A percentile compares a stretch with the other conserved stretches of the same genome.
Evolutionary conservation across 2,113 vertebrate species (phyloP).

Genomic region (Benitochromis conjunctus): DNA sequence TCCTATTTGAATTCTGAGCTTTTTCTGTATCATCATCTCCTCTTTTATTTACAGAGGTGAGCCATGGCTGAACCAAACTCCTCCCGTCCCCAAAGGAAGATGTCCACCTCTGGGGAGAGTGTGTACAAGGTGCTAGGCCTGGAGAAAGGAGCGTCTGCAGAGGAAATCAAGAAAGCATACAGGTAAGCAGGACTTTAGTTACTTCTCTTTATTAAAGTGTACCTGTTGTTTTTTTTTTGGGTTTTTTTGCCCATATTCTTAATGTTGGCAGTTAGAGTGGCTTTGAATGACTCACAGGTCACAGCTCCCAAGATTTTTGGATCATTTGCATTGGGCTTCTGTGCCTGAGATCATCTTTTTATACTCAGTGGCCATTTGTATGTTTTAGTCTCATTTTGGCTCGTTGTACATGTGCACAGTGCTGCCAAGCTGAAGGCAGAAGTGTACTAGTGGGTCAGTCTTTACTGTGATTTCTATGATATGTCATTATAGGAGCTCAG

Average conservation of each 20-base stretch:
- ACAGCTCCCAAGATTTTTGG: background rate
- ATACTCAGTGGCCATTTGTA: too few relatives aligned
- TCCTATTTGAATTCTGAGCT: background rate
- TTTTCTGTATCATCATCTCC: background rate
- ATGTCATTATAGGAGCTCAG: background rate
- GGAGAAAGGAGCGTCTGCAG: conserved; percentile 83
- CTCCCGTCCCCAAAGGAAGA: conserved; percentile 76
- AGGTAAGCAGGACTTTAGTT: conserved; percentile 69
- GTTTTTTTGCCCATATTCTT: background rate
- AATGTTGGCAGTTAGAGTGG: background rate
- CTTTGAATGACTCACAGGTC: background rate
- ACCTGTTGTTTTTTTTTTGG: background rate
- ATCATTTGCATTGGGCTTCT: background rate
- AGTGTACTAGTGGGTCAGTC: background rate
- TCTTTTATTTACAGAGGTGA: conserved; percentile 50
- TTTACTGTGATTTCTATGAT: background rate
- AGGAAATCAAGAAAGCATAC: conserved; percentile 90
- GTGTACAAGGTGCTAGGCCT: conserved; percentile 85
- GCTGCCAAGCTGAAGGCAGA: too few relatives aligned
- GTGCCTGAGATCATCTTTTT: too few relatives aligned
- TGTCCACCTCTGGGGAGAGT: conserved; percentile 83
- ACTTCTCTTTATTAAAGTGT: background rate
- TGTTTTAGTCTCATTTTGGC: too few relatives aligned
- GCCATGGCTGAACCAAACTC: conserved; percentile 76
- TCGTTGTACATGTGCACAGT: too few relatives aligned